Percentiles rank a stretch among this genome's conserved stretches.
phyloP scores from a whole-genome alignment of 2,113 vertebrate genomes.

The Ardeotis arabs region DNA sequence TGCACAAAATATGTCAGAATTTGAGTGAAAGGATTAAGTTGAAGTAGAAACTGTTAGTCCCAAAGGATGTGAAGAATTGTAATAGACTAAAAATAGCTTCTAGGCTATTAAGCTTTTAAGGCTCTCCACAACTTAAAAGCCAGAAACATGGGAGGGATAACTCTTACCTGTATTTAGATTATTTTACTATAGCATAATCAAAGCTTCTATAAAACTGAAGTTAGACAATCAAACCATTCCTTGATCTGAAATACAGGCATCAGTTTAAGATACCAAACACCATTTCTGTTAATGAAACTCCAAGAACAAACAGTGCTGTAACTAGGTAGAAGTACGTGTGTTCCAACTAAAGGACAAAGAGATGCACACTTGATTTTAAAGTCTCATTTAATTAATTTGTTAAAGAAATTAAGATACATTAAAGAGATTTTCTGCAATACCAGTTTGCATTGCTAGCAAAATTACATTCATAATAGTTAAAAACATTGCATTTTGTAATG shows the following conservation, averaged over 20 bases:
- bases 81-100: background rate
- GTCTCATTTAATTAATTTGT: background rate
- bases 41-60: background rate
- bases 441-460: slow-evolving; percentile 1
- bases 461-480: slow-evolving; percentile 16
- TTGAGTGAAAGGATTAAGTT: background rate
- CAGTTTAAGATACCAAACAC: background rate
- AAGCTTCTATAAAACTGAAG: background rate
- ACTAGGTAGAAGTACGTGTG: background rate
- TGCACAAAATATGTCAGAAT: background rate
- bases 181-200: background rate
- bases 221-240: background rate
- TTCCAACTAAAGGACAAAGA: background rate
- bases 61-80: background rate
- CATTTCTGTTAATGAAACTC: background rate
- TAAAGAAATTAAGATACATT: slow-evolving; percentile 15
- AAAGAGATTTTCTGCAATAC: background rate
- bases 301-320: background rate
- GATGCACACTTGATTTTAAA: background rate
- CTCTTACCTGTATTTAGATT: background rate
- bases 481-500: background rate
- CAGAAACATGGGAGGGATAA: background rate
- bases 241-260: background rate
- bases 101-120: too few relatives aligned
- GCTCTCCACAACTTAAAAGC: background rate